These are phyloP conservation scores for Pseudopodoces humilis DNA, from an alignment of 2,113 vertebrate genomes.

Conservation along the genomic window DNA sequence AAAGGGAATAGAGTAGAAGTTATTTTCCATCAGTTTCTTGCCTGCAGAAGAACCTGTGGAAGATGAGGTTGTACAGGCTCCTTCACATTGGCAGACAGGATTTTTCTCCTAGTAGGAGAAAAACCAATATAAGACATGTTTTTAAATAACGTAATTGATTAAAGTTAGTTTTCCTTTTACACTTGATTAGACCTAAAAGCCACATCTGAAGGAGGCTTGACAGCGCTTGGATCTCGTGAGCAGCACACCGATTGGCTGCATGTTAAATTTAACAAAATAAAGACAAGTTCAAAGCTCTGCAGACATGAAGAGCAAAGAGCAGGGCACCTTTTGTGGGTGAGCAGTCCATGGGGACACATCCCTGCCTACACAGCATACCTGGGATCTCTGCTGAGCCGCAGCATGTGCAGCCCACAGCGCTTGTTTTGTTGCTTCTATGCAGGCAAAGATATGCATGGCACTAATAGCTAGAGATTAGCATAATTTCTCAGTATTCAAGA, in stretches of 20 bases:
- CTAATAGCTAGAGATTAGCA: not conserved
- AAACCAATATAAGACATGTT: not conserved
- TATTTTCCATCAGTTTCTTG: not conserved
- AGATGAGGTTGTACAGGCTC: not conserved
- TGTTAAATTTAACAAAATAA: conserved; percentile 28
- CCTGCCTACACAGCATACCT: not conserved
- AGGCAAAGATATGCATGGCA: not conserved
- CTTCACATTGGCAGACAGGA: not conserved
- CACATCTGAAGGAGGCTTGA: not conserved
- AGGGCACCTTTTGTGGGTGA: not conserved
- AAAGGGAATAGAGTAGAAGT: not conserved
- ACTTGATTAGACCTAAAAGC: not conserved
- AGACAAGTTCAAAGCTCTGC: conserved; percentile 4
- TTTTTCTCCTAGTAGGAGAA: not conserved
- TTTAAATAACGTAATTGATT: conserved; percentile 6
- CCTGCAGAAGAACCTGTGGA: not conserved
- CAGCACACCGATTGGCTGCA: not conserved
- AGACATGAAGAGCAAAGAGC: not conserved
- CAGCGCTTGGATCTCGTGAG: not conserved
- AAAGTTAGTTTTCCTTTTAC: not conserved
- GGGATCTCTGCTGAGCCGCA: not conserved
- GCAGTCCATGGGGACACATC: not conserved
- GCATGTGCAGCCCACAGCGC: fast-evolving
- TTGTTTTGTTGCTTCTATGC: not conserved
- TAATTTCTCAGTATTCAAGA: not conserved